Percentiles rank a stretch among this genome's conserved stretches.
These are phyloP conservation scores for Oryzias melastigma DNA, from an alignment of 2,113 vertebrate species.

Conservation along the genomic window DNA sequence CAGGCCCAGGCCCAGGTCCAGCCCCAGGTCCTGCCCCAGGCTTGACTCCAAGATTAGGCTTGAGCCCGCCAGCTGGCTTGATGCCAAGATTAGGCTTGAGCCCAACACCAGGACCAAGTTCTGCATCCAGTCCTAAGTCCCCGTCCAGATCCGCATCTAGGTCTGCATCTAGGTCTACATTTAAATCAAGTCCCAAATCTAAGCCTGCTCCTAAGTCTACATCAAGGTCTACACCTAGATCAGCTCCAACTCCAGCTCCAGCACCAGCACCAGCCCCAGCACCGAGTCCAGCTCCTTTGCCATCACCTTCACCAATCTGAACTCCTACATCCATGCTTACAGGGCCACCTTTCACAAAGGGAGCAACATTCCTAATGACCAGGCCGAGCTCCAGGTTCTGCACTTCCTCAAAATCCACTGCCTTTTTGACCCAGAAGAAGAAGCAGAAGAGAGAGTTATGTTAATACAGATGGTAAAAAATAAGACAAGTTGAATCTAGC, in stretches of 20 bases:
- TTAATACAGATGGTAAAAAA: background rate
- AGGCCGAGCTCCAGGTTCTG: slow-evolving; percentile 76
- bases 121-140: background rate
- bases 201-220: background rate
- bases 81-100: slow-evolving; percentile 4
- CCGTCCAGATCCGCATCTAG: background rate
- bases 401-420: slow-evolving; percentile 84
- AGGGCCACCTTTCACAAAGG: slow-evolving; percentile 46
- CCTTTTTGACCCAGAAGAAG: slow-evolving; percentile 55
- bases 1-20: slow-evolving; percentile 4
- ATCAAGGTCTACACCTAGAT: background rate
- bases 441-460: background rate
- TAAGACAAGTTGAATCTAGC: background rate
- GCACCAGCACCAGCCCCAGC: background rate
- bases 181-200: rapidly evolving
- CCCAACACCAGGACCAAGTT: background rate
- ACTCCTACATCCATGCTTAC: slow-evolving; percentile 37
- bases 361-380: slow-evolving; percentile 78
- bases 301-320: slow-evolving; percentile 27
- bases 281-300: background rate
- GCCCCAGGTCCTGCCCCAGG: slow-evolving; percentile 6
- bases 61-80: slow-evolving; percentile 8
- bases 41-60: slow-evolving; percentile 12
- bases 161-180: background rate
- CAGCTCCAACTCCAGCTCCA: background rate